Evolutionary conservation across 2,888 invertebrate species (phyloP).

Genomic region (Meloe dianella): DNA sequence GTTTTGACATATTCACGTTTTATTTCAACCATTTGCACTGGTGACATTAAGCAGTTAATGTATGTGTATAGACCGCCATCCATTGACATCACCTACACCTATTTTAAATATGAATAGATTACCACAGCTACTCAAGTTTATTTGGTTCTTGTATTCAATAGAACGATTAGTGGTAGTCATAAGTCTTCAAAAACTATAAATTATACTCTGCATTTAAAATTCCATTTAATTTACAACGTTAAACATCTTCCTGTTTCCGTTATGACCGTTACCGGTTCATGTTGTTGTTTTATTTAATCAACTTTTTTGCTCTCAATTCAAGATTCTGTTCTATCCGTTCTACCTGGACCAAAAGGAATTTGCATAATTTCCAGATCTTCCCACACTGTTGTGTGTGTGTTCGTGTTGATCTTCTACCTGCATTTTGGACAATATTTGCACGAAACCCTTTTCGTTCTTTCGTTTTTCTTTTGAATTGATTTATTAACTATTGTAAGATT

Average conservation of each 20-base stretch:
- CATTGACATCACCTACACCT: background rate
- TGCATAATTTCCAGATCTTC: conserved; percentile 10
- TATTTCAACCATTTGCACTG: background rate
- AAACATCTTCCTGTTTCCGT: background rate
- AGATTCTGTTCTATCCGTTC: background rate
- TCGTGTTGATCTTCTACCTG: background rate
- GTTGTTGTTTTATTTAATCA: background rate
- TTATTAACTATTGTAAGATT: conserved; percentile 12
- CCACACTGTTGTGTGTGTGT: background rate
- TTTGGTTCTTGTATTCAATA: background rate
- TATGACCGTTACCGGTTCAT: conserved; percentile 8
- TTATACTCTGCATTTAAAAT: background rate
- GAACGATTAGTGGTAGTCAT: conserved; percentile 2
- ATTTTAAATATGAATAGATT: conserved; percentile 1
- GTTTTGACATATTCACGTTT: conserved; percentile 10
- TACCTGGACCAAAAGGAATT: background rate
- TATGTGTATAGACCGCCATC: background rate
- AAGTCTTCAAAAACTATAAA: background rate
- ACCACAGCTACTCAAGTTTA: background rate
- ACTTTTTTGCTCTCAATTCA: background rate
- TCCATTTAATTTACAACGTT: background rate
- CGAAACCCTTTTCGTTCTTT: background rate
- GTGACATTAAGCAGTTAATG: conserved; percentile 5
- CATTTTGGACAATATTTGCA: conserved; percentile 9
- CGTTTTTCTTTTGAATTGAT: background rate